Percentiles rank a stretch among this genome's conserved stretches.
Evolutionary conservation across 1,140 invertebrate species (phyloP).

Genomic region (Drosophila willistoni): DNA sequence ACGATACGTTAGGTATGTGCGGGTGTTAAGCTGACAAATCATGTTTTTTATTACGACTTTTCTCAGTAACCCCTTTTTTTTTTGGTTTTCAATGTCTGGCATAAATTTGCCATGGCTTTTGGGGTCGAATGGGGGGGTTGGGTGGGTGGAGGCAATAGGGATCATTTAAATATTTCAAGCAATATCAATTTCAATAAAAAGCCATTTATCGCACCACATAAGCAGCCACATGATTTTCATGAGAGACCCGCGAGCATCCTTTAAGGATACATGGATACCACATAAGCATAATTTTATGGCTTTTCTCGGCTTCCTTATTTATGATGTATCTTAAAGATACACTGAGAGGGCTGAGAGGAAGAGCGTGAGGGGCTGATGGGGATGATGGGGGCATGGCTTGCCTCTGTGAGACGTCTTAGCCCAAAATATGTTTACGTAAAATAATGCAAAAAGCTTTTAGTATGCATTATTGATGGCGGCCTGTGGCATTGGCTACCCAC

Average conservation of each 20-base stretch:
- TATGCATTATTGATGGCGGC: constrained; percentile 80
- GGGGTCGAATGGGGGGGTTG: background rate
- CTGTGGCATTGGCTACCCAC: constrained; percentile 44
- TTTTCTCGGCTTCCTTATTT: constrained; percentile 56
- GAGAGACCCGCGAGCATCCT: constrained; percentile 47
- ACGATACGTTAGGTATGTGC: constrained; percentile 40
- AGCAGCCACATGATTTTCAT: constrained; percentile 53
- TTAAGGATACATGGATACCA: constrained; percentile 52
- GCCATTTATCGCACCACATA: constrained; percentile 82
- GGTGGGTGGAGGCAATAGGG: background rate
- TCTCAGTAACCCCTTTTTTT: constrained; percentile 52
- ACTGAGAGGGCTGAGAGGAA: constrained; percentile 29
- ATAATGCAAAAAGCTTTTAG: constrained; percentile 83
- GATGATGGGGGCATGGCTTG: constrained; percentile 31
- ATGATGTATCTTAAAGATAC: constrained; percentile 77
- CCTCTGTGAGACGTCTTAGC: constrained; percentile 37
- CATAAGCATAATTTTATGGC: constrained; percentile 81
- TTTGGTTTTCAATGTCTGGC: constrained; percentile 11
- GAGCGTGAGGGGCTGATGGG: too few species aligned
- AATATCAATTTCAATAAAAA: constrained; percentile 83
- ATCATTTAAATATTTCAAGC: constrained; percentile 75
- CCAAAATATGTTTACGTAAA: constrained; percentile 67
- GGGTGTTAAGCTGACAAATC: constrained; percentile 83
- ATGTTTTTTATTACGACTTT: constrained; percentile 72
- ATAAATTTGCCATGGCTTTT: constrained; percentile 40